These are phyloP conservation scores for Proisotoma minuta DNA, from an alignment of 2,888 invertebrate genomes.

Conservation along the genomic window DNA sequence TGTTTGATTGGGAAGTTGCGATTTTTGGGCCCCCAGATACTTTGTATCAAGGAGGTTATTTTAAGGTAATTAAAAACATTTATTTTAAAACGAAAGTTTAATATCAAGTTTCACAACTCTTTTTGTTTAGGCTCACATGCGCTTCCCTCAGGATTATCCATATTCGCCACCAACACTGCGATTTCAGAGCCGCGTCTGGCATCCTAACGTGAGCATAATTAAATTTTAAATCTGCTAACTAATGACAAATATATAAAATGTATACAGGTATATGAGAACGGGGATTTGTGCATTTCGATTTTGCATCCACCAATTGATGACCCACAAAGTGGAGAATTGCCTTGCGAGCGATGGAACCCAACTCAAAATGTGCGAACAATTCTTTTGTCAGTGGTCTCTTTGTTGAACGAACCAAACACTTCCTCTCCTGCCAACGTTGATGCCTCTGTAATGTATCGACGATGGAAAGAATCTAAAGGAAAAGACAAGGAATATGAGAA, in stretches of 20 bases:
- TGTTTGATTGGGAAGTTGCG: constrained; percentile 99
- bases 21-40: constrained; percentile 99
- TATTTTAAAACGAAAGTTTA: background rate
- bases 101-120: background rate
- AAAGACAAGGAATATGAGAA: constrained; percentile 98
- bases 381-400: constrained; percentile 93
- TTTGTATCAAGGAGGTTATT: constrained; percentile 97
- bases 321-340: constrained; percentile 96
- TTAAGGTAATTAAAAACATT: constrained; percentile 67
- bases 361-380: constrained; percentile 99
- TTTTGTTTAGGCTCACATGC: constrained; percentile 82
- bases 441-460: constrained; percentile 98
- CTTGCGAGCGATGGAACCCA: constrained; percentile 99
- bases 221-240: no score
- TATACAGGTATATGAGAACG: no score
- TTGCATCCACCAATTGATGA: constrained; percentile 98
- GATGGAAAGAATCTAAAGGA: constrained; percentile 97
- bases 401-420: constrained; percentile 98
- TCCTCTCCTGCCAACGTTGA: constrained; percentile 96
- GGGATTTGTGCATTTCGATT: constrained; percentile 98
- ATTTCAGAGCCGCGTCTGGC: constrained; percentile 99
- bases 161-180: constrained; percentile 97
- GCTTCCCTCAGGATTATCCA: constrained; percentile 97
- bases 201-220: constrained; percentile 99
- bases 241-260: no score